phyloP scores from a whole-genome alignment of 2,113 vertebrate genomes.

The human (Homo sapiens) region DNA sequence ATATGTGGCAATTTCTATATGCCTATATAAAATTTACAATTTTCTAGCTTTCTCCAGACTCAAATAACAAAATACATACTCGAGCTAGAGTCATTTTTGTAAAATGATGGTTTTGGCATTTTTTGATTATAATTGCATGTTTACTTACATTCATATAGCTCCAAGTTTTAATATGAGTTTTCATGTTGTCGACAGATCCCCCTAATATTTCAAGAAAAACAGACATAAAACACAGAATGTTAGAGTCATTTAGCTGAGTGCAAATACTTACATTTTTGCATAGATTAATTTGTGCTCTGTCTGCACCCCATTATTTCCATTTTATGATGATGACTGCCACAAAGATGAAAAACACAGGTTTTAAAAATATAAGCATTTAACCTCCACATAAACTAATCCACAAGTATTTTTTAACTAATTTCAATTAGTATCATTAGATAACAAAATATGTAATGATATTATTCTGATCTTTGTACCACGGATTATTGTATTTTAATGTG shows the following conservation, averaged over 20 bases:
- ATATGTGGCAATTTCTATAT: background rate
- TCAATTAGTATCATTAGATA: background rate
- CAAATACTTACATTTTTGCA: background rate
- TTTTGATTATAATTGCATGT: background rate
- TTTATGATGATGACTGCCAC: background rate
- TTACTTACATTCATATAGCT: constrained; percentile 11
- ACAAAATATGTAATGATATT: background rate
- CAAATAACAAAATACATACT: background rate
- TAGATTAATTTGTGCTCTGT: background rate
- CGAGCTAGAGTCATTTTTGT: background rate
- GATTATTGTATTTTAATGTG: background rate
- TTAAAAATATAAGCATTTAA: background rate
- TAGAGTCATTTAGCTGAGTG: background rate
- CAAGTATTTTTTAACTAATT: background rate
- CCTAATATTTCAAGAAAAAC: background rate
- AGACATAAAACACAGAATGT: background rate
- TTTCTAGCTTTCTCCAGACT: background rate
- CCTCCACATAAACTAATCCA: background rate
- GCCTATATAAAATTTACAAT: background rate
- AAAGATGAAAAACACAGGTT: background rate
- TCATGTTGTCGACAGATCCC: background rate
- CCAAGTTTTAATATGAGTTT: background rate
- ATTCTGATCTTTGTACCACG: background rate
- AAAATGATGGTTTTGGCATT: background rate
- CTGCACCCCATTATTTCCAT: background rate